Base-by-base conservation (phyloP, 2,113 vertebrate genomes). In the Ivindomyrus marchei region DNA sequence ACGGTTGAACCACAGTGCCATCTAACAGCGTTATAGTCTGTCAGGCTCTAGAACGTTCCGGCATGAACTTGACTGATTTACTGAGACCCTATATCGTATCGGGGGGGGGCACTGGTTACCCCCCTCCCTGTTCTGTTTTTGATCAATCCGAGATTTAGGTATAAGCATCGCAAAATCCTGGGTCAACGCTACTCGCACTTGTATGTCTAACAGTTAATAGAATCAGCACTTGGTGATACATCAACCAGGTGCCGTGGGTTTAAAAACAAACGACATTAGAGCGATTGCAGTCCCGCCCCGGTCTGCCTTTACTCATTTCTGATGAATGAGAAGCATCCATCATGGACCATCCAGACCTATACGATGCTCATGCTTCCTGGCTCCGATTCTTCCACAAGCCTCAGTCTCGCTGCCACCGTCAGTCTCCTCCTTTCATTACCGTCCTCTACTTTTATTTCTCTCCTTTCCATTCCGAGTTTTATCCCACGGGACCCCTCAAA, bases 41-140 rank as follows among this genome's bases (percentile, higher is more conserved):
- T 62, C 53, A 46, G 53, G 52, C 56, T 36, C 15, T 58, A 88
- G 36, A 66, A 88, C 31, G 56, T 50, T 66, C 52, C 11, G 19
- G 31, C 53, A 66, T 88, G 53, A 88, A 88, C 19, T 62, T 88
- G 56, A 88, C 36, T 39, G 56, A 88, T 66, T 88, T 56, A 88
- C 87, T 87, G 49, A 87, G 85, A 53, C 10, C 50, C 50, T 53
- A 27, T 39, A 6, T 56, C 85, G 15, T 39, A 39, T 87, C n/a
- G 0, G 31, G 31, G 50, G 27, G 7, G 31, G 13, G 31, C 13
- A 3, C 49, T 87, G 27, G n/a, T 50, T 47, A 86, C 49, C 17
- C 83, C 3, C 24, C 6, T 19, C 3, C 45, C 13, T 2, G 13
- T 52, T n/a, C 49, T 87, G 46, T 53, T 56, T 56, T 87, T 11